These are phyloP conservation scores for Galbula dea DNA, from an alignment of 2,113 vertebrate species.

Conservation along the genomic window DNA sequence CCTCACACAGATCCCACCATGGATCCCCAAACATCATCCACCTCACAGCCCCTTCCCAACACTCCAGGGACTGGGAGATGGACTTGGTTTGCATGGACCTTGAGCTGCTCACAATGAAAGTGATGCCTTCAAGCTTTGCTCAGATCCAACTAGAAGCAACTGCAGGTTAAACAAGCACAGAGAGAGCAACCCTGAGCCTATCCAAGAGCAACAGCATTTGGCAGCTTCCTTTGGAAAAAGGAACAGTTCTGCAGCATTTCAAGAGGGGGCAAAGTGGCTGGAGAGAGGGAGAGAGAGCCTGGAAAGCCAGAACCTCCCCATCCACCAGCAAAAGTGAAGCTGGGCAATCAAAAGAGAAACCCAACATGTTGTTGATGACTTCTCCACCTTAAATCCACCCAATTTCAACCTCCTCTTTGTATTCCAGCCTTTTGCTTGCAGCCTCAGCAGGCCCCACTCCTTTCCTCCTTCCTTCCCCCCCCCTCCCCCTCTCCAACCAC, in stretches of 20 bases:
- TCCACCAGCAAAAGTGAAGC: neutral
- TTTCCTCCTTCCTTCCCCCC: neutral
- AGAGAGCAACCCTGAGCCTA: neutral
- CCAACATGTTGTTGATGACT: slow-evolving; percentile 5
- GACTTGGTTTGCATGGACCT: neutral
- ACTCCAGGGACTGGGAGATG: neutral
- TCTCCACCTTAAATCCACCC: slow-evolving; percentile 32
- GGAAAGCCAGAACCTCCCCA: neutral
- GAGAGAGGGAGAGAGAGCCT: neutral
- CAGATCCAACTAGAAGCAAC: neutral
- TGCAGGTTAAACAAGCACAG: neutral
- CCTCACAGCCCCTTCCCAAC: neutral
- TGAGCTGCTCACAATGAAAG: neutral
- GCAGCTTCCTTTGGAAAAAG: slow-evolving; percentile 27
- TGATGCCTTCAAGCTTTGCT: neutral
- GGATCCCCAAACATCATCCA: neutral
- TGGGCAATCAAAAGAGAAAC: slow-evolving; percentile 29
- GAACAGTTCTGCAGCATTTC: neutral
- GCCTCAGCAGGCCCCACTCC: slow-evolving; percentile 29
- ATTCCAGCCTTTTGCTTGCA: slow-evolving; percentile 17
- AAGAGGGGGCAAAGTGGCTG: neutral
- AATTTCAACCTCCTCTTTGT: slow-evolving; percentile 52
- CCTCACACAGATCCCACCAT: neutral
- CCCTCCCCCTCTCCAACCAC: neutral
- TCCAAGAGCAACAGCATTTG: slow-evolving; percentile 29